Conservation (phyloP, 2,888 invertebrate genomes). For the Drosophila borborema region DNA sequence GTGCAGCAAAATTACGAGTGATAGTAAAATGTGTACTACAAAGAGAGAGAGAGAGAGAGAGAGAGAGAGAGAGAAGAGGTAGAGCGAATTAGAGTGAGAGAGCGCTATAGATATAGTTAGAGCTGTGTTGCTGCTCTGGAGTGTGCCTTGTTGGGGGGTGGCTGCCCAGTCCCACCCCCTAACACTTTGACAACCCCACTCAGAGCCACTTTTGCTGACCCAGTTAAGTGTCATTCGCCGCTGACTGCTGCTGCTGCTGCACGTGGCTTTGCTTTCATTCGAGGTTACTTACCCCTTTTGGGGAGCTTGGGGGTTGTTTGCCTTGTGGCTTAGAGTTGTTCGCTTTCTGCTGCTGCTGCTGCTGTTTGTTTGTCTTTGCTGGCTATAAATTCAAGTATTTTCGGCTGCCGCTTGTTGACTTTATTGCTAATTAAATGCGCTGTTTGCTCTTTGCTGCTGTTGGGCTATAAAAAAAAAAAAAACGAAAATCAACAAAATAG, state of each 20-base stretch:
- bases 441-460: conserved; percentile 23
- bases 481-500: background rate
- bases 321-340: conserved; percentile 29
- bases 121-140: background rate
- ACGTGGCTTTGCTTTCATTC: conserved; percentile 79
- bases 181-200: too few relatives aligned
- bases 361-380: conserved; percentile 28
- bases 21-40: conserved; percentile 70
- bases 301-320: conserved; percentile 27
- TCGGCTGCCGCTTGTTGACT: conserved; percentile 36
- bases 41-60: background rate
- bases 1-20: conserved; percentile 71
- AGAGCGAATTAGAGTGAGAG: background rate
- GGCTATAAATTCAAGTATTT: conserved; percentile 45
- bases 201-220: conserved; percentile 77
- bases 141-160: conserved; percentile 9
- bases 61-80: background rate
- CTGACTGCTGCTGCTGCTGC: conserved; percentile 25
- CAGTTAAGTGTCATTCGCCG: conserved; percentile 78
- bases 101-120: background rate
- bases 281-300: conserved; percentile 79
- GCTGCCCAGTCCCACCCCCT: background rate
- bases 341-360: conserved; percentile 7
- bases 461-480: background rate
- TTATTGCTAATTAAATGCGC: conserved; percentile 59